phyloP scores from a whole-genome alignment of 2,113 vertebrate genomes.

The Campylomormyrus tamandua region DNA sequence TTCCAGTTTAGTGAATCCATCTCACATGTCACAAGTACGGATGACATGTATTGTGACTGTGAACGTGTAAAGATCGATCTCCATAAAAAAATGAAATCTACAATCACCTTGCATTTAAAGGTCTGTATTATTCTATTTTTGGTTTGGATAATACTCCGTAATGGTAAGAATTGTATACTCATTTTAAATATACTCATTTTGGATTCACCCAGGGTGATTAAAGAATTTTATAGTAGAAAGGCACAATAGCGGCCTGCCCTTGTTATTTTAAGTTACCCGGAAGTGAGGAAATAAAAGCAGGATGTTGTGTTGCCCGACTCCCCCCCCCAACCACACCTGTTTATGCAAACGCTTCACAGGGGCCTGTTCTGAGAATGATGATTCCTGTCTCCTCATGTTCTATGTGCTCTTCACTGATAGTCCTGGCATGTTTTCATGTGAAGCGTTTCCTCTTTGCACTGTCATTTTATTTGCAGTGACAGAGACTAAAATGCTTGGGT shows the following conservation, averaged over 20 bases:
- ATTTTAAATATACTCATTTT: background rate
- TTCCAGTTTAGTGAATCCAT: background rate
- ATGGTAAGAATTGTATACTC: background rate
- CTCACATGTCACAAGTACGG: background rate
- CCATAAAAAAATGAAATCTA: background rate
- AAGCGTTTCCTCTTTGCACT: background rate
- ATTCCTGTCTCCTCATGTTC: background rate
- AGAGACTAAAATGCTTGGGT: background rate
- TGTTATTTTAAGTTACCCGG: background rate
- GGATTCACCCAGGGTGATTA: background rate
- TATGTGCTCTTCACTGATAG: background rate
- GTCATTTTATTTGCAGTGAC: background rate
- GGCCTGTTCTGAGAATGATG: background rate
- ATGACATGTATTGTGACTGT: background rate
- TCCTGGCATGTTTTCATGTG: background rate
- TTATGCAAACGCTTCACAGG: background rate
- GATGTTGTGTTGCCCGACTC: background rate
- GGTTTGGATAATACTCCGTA: background rate
- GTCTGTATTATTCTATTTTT: background rate
- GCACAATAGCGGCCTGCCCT: background rate
- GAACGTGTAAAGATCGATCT: background rate
- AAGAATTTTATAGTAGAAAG: background rate
- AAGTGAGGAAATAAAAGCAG: constrained; percentile 1
- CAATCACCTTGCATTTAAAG: background rate
- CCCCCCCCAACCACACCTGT: background rate